Evolutionary conservation across 2,113 vertebrate species (phyloP).

Genomic region (Limanda limanda): DNA sequence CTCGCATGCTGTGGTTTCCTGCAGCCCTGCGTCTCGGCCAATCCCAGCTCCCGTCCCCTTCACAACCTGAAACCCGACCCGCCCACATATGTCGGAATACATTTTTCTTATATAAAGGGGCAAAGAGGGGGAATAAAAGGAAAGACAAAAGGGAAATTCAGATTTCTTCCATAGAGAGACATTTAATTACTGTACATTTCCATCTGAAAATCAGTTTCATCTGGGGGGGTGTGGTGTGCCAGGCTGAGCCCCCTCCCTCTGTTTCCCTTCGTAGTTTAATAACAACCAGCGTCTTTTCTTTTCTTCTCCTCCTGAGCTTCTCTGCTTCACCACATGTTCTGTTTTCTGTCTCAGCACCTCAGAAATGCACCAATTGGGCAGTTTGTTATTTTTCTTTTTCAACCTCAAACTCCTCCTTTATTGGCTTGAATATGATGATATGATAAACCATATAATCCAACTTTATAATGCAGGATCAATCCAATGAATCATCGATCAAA

Average conservation of each 20-base stretch:
- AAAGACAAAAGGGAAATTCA: conserved; percentile 17
- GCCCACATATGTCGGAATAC: conserved; percentile 33
- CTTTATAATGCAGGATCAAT: neutral
- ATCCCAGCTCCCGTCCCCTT: conserved; percentile 15
- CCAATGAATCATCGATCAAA: too few species aligned
- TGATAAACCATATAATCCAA: neutral
- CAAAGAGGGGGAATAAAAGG: neutral
- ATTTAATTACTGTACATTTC: conserved; percentile 41
- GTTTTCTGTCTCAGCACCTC: conserved; percentile 18
- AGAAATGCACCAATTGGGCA: neutral
- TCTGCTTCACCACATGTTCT: conserved; percentile 9
- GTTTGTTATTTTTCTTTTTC: neutral
- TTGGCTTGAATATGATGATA: neutral
- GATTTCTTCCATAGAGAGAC: conserved; percentile 24
- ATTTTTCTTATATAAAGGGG: neutral
- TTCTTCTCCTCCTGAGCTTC: neutral
- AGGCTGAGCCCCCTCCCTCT: neutral
- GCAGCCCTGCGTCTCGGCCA: conserved; percentile 21
- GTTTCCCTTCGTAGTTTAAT: conserved; percentile 16
- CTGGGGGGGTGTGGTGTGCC: neutral
- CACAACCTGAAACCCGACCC: conserved; percentile 50
- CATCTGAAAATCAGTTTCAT: conserved; percentile 35
- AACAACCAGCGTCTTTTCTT: conserved; percentile 13
- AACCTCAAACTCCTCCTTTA: neutral
- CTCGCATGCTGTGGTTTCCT: conserved; percentile 61